These are phyloP conservation scores for Cotesia glomerata DNA, from an alignment of 1,140 invertebrate genomes.

Conservation along the genomic window DNA sequence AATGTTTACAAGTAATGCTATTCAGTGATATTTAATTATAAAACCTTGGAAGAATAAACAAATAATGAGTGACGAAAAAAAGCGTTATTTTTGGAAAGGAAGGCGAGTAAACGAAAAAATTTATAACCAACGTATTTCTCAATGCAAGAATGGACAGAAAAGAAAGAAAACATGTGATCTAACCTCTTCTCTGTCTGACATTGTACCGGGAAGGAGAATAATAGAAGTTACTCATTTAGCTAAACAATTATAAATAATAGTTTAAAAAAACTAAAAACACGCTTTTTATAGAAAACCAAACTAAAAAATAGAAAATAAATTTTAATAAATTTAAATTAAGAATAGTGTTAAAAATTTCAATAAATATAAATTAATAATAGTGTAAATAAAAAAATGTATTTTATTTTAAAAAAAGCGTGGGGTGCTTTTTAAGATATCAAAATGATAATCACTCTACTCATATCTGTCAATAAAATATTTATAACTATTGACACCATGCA, in stretches of 20 bases:
- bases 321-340: too few species aligned
- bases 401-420: too few species aligned
- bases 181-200: constrained; percentile 3
- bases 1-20: not conserved
- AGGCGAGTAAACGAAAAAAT: not conserved
- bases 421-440: too few species aligned
- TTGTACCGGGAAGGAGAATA: constrained; percentile 1
- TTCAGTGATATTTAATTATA: not conserved
- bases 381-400: too few species aligned
- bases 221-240: not conserved
- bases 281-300: too few species aligned
- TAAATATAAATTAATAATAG: too few species aligned
- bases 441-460: too few species aligned
- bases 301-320: too few species aligned
- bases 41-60: not conserved
- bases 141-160: constrained; percentile 6
- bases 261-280: too few species aligned
- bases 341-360: too few species aligned
- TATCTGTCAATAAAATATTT: too few species aligned
- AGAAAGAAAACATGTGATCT: not conserved
- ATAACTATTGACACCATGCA: too few species aligned
- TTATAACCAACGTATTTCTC: constrained; percentile 3
- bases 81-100: not conserved
- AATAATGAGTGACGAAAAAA: not conserved
- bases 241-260: not conserved